Evolutionary conservation across 2,888 invertebrate genomes (phyloP).

Genomic region (Eulithis testata): DNA sequence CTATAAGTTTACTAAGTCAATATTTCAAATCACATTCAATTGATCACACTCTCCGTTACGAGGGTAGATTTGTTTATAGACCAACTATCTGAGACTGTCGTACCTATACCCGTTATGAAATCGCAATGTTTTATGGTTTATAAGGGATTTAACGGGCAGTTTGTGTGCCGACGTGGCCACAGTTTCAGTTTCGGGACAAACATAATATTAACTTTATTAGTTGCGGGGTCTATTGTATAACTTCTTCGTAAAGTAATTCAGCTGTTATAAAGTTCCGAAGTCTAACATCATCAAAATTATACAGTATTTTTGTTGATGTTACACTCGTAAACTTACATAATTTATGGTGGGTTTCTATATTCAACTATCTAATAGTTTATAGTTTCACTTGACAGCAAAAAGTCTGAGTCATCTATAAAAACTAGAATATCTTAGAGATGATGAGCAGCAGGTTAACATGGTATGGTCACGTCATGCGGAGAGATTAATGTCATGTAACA

Average conservation of each 20-base stretch:
- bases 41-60: slow-evolving; percentile 8
- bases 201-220: slow-evolving; percentile 13
- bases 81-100: slow-evolving; percentile 24
- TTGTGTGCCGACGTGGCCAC: slow-evolving; percentile 22
- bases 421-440: neutral
- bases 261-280: neutral
- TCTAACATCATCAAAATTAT: no score
- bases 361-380: no score
- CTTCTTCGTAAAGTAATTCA: slow-evolving; percentile 15
- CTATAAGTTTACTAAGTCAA: neutral
- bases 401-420: neutral
- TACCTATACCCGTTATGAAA: slow-evolving; percentile 11
- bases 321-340: no score
- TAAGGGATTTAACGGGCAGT: slow-evolving; percentile 24
- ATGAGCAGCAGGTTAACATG: no score
- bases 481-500: no score
- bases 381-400: no score
- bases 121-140: slow-evolving; percentile 29
- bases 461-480: no score
- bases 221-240: slow-evolving; percentile 19
- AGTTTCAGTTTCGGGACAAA: slow-evolving; percentile 27
- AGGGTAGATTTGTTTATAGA: slow-evolving; percentile 32
- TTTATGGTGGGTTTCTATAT: no score
- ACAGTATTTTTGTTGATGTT: no score
- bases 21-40: slow-evolving; percentile 10